phyloP scores from a whole-genome alignment of 2,888 invertebrate species.

The Cryptus viduatorius region DNA sequence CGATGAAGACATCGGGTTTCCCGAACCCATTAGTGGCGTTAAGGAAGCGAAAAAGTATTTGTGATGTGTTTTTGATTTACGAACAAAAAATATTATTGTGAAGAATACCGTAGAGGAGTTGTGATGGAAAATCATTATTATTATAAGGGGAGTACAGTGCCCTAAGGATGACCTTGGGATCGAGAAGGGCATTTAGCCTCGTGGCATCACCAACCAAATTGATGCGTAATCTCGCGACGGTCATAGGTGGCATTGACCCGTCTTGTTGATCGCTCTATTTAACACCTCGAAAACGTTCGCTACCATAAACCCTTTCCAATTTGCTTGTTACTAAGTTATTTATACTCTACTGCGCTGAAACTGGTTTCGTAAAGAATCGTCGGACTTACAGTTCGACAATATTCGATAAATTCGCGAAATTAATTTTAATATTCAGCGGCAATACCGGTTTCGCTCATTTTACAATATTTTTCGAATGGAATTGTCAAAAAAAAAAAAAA shows the following conservation, averaged over 20 bases:
- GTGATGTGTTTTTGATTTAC: too few species aligned
- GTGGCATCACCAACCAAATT: conserved; percentile 30
- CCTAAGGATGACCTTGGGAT: neutral
- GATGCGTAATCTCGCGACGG: conserved; percentile 39
- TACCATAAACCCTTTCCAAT: conserved; percentile 12
- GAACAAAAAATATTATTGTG: too few species aligned
- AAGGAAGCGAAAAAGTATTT: too few species aligned
- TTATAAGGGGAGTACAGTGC: neutral
- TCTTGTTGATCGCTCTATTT: conserved; percentile 38
- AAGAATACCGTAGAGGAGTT: too few species aligned
- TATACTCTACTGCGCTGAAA: neutral
- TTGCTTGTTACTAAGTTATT: conserved; percentile 1
- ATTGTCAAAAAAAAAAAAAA: too few species aligned
- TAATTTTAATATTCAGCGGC: neutral
- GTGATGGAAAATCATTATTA: too few species aligned
- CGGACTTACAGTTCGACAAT: neutral
- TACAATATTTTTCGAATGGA: too few species aligned
- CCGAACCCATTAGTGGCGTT: too few species aligned
- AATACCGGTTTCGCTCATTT: too few species aligned
- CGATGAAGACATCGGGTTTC: too few species aligned
- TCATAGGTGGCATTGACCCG: conserved; percentile 52
- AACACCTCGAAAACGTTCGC: neutral
- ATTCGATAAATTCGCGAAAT: neutral
- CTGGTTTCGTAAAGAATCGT: neutral
- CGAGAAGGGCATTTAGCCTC: neutral